These are phyloP conservation scores for Trichechus manatus DNA, from an alignment of 2,113 vertebrate genomes.

Conservation along the genomic window DNA sequence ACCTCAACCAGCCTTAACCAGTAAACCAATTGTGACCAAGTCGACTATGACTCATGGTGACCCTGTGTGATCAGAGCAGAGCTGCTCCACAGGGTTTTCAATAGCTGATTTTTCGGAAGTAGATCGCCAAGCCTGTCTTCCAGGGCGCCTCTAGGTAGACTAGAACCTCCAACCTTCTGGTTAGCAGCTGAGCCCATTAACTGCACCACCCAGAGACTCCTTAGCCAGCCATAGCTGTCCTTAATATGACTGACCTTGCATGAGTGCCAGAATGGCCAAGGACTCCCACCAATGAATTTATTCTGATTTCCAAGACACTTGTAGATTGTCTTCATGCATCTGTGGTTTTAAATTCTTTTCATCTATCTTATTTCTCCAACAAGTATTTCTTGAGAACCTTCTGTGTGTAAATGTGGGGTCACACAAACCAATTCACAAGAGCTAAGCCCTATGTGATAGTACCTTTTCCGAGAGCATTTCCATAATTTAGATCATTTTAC, in stretches of 20 bases:
- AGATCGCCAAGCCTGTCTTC: neutral
- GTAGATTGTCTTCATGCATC: neutral
- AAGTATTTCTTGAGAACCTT: neutral
- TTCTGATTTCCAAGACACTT: neutral
- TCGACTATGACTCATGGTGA: too few relatives aligned
- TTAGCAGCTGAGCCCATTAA: neutral
- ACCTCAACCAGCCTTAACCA: neutral
- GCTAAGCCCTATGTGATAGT: neutral
- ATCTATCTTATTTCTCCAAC: neutral
- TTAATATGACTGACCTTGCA: neutral
- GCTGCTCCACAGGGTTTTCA: neutral
- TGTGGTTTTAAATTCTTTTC: constrained; percentile 1
- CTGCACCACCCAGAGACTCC: neutral
- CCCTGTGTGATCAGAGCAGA: neutral
- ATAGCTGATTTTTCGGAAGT: neutral
- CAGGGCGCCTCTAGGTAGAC: neutral
- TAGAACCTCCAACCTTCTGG: neutral
- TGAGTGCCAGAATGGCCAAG: rapidly evolving
- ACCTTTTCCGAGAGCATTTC: neutral
- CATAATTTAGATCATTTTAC: neutral
- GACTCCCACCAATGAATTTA: neutral
- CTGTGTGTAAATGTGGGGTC: neutral
- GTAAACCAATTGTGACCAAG: neutral
- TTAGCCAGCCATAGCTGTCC: neutral
- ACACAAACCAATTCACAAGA: neutral